Conservation (phyloP, 2,797 vertebrate genomes). For the Fistularia commersonii region DNA sequence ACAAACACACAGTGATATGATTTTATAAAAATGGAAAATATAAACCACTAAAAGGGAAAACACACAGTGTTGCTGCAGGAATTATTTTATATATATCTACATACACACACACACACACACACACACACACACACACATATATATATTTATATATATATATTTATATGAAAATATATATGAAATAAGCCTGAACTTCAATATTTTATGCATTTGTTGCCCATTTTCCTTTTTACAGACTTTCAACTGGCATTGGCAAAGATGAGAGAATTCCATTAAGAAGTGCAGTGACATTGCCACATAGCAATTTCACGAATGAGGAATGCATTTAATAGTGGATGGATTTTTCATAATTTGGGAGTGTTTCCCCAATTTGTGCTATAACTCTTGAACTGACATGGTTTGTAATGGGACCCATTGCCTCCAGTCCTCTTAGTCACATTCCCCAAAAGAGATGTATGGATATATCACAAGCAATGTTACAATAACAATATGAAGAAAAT, state of each 20-base stretch:
- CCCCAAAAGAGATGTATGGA: too few relatives aligned
- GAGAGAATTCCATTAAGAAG: slow-evolving; percentile 55
- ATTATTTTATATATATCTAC: too few relatives aligned
- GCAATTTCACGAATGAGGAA: slow-evolving; percentile 71
- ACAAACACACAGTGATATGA: not conserved
- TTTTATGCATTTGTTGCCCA: slow-evolving; percentile 7
- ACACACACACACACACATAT: too few relatives aligned
- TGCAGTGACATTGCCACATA: slow-evolving; percentile 51
- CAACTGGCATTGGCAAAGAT: slow-evolving; percentile 21
- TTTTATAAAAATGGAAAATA: not conserved
- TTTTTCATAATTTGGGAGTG: slow-evolving; percentile 62
- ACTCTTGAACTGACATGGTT: slow-evolving; percentile 42
- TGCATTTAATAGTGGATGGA: slow-evolving; percentile 62
- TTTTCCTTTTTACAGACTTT: slow-evolving; percentile 6
- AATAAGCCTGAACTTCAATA: slow-evolving; percentile 1
- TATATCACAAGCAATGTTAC: slow-evolving; percentile 3
- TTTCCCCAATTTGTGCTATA: slow-evolving; percentile 43
- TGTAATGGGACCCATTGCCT: slow-evolving; percentile 35
- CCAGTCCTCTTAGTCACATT: slow-evolving; percentile 3
- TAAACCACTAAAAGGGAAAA: too few relatives aligned
- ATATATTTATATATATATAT: too few relatives aligned
- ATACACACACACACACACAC: too few relatives aligned
- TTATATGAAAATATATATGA: slow-evolving; percentile 6
- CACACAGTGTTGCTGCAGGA: too few relatives aligned
- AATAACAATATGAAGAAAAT: not conserved